Evolutionary conservation across 64 coral and sea anemone species (phyloP).

Genomic region (Exaiptasia diaphana): DNA sequence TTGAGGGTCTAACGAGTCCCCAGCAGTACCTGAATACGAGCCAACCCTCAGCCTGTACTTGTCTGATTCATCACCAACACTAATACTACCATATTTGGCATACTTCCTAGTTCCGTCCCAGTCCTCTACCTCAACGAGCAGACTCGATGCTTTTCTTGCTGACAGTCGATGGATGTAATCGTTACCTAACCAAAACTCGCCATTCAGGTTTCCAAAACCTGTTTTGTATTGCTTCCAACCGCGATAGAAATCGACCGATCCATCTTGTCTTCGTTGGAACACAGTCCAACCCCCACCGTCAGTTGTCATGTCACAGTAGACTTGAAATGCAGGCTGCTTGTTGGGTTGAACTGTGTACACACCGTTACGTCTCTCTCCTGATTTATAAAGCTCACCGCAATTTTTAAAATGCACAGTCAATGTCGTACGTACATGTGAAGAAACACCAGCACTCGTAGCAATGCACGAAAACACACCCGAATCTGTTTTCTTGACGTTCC

Average conservation of each 20-base stretch:
- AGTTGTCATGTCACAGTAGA: constrained; percentile 4
- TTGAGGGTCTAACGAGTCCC: background rate
- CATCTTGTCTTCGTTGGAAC: constrained; percentile 7
- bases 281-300: constrained; percentile 3
- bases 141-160: no score
- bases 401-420: no score
- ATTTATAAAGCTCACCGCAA: no score
- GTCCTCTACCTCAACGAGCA: background rate
- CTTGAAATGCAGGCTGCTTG: no score
- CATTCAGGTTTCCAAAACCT: background rate
- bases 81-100: background rate
- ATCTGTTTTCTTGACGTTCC: background rate
- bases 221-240: background rate
- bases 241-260: background rate
- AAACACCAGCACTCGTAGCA: constrained; percentile 20
- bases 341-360: no score
- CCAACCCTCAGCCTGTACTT: no score
- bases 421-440: no score
- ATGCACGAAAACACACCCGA: constrained; percentile 45
- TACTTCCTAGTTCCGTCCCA: background rate
- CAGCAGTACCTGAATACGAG: no score
- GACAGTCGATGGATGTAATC: no score
- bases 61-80: no score
- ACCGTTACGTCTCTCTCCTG: no score
- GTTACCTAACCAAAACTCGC: background rate